A percentile compares a stretch with the other conserved stretches of the same genome.
These are phyloP conservation scores for Mionectes macconnelli DNA, from an alignment of 2,113 vertebrate genomes.

Conservation along the genomic window DNA sequence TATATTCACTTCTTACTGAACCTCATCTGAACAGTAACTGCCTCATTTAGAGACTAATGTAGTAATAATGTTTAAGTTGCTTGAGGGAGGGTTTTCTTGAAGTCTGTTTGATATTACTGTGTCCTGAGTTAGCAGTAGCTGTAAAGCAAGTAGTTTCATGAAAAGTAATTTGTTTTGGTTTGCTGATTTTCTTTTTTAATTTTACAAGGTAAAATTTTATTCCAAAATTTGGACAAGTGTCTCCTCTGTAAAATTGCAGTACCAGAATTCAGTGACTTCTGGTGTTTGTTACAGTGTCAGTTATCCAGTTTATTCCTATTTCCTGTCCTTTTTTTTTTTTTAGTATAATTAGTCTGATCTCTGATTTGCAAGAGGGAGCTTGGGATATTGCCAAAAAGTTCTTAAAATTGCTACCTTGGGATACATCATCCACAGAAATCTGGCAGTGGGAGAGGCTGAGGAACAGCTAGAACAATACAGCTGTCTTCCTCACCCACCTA, in stretches of 20 bases:
- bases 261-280: background rate
- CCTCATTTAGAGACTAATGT: background rate
- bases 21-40: background rate
- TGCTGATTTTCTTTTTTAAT: background rate
- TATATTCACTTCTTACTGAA: background rate
- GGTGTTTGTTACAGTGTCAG: background rate
- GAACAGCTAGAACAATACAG: constrained; percentile 59
- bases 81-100: background rate
- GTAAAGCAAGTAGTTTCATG: background rate
- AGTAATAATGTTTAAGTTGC: background rate
- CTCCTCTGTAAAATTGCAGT: background rate
- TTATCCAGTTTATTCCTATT: constrained; percentile 22
- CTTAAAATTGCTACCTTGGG: constrained; percentile 63
- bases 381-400: constrained; percentile 41
- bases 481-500: constrained; percentile 58
- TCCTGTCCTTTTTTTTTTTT: background rate
- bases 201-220: background rate
- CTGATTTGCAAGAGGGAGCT: constrained; percentile 29
- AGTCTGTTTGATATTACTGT: background rate
- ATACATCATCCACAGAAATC: constrained; percentile 45
- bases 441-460: constrained; percentile 57
- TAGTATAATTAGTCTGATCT: constrained; percentile 13
- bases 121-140: background rate
- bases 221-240: background rate
- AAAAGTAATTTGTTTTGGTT: background rate